Conservation (phyloP, 2,113 vertebrate species). For the Pycnonotus jocosus region DNA sequence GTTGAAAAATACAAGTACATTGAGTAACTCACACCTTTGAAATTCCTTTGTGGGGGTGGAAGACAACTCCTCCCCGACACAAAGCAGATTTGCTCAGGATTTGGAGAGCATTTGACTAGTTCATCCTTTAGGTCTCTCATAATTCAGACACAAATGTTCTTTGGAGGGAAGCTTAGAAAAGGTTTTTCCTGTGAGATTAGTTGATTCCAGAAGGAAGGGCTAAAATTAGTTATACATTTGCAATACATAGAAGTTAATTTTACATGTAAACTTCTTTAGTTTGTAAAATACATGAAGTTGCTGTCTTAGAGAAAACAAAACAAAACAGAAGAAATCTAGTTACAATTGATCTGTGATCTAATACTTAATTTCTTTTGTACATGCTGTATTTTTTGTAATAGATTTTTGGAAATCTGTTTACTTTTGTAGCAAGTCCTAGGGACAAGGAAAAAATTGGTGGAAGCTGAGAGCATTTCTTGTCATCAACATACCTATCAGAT, state of each 20-base stretch:
- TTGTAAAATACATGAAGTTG: background rate
- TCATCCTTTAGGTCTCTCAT: slow-evolving; percentile 21
- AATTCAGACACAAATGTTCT: background rate
- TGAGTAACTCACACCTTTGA: slow-evolving; percentile 47
- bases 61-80: background rate
- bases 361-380: background rate
- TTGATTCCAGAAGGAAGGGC: slow-evolving; percentile 17
- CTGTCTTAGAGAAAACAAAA: background rate
- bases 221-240: slow-evolving; percentile 11
- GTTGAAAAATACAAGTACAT: slow-evolving; percentile 43
- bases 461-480: background rate
- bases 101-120: slow-evolving; percentile 4
- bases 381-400: background rate
- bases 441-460: background rate
- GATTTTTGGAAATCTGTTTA: background rate
- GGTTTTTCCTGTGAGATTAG: background rate
- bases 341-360: background rate
- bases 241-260: background rate
- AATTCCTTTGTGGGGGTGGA: slow-evolving; percentile 14
- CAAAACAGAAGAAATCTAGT: background rate
- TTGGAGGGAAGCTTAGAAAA: slow-evolving; percentile 11
- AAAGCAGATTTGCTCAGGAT: background rate
- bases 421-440: background rate
- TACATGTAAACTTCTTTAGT: background rate
- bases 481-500: background rate